Conservation (phyloP, 2,797 vertebrate genomes). For the Smutsia gigantea region DNA sequence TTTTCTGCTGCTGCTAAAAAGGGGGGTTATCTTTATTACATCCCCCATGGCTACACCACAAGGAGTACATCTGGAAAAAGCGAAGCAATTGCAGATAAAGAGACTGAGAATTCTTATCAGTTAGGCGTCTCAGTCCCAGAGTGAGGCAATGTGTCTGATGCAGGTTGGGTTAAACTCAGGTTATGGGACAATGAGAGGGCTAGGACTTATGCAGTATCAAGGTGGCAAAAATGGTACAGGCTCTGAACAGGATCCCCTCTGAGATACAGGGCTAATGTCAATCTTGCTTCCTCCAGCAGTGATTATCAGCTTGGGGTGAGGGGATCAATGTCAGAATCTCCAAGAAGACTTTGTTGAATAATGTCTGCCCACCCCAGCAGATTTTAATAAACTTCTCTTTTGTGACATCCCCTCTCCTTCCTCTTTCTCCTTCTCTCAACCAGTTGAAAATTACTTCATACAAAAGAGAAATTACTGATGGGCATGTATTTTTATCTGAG, state of each 20-base stretch:
- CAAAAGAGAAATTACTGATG: background rate
- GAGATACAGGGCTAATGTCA: background rate
- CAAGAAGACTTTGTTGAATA: background rate
- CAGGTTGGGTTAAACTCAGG: background rate
- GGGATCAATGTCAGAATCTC: background rate
- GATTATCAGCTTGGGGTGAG: background rate
- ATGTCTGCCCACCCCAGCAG: background rate
- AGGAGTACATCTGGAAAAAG: background rate
- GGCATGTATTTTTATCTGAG: background rate
- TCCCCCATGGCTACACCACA: rapidly evolving
- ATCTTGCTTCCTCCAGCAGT: background rate
- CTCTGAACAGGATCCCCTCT: rapidly evolving
- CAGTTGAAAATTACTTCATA: background rate
- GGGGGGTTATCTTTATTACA: no score
- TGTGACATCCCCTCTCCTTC: background rate
- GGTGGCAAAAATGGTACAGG: background rate
- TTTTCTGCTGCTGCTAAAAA: background rate
- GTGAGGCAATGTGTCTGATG: background rate
- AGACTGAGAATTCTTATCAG: background rate
- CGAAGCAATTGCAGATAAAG: background rate
- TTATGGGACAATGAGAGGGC: no score
- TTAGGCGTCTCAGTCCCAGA: background rate
- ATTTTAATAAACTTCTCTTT: background rate
- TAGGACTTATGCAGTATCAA: rapidly evolving
- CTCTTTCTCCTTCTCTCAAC: background rate